A percentile compares a stretch with the other conserved stretches of the same genome.
These are phyloP conservation scores for Yponomeuta plumbellus DNA, from an alignment of 2,888 invertebrate genomes.

Conservation along the genomic window DNA sequence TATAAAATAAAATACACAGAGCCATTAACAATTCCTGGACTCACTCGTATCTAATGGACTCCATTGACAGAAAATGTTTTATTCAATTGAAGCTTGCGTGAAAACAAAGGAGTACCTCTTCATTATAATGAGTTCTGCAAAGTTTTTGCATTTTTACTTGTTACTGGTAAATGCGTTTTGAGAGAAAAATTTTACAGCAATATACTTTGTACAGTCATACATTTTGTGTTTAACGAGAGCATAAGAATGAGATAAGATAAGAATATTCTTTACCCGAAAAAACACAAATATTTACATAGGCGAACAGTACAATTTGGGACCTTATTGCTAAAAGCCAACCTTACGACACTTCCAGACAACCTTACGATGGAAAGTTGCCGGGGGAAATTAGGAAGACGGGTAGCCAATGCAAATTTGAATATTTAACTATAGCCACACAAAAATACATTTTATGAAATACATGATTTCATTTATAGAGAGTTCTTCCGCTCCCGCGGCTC, in stretches of 20 bases:
- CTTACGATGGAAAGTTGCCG: no score
- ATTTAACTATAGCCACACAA: no score
- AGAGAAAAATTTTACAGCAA: slow-evolving; percentile 31
- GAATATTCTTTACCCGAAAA: no score
- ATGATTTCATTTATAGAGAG: not conserved
- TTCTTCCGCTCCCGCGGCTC: not conserved
- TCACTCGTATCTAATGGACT: slow-evolving; percentile 61
- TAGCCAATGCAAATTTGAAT: no score
- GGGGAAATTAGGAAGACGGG: no score
- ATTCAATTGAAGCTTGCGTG: slow-evolving; percentile 66
- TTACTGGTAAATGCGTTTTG: slow-evolving; percentile 38
- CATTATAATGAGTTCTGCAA: slow-evolving; percentile 63
- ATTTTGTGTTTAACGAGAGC: slow-evolving; percentile 17
- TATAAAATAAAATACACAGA: slow-evolving; percentile 38
- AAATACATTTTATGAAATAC: no score
- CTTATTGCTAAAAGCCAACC: no score
- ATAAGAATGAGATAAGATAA: no score
- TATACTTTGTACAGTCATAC: slow-evolving; percentile 37
- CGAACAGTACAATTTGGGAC: no score
- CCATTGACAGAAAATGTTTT: slow-evolving; percentile 73
- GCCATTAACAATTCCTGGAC: slow-evolving; percentile 51
- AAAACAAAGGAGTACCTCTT: slow-evolving; percentile 68
- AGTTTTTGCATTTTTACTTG: slow-evolving; percentile 66
- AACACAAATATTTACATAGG: no score
- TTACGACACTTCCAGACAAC: no score